These are phyloP conservation scores for Mallotus villosus DNA, from an alignment of 2,797 vertebrate species.

Conservation along the genomic window DNA sequence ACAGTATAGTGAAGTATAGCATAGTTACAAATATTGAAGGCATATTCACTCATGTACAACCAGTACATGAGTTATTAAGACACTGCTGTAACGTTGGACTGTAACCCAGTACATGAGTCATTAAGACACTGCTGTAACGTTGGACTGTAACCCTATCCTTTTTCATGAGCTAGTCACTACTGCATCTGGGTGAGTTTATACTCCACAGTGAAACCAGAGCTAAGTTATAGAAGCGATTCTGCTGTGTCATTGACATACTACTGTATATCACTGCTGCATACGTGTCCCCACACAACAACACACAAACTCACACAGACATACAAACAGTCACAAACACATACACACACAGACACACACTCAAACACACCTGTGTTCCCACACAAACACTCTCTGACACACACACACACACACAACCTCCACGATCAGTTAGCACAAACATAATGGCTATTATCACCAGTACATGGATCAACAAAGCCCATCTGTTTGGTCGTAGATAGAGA, in stretches of 20 bases:
- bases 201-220: not conserved
- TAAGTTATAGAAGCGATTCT: not conserved
- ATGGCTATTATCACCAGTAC: constrained; percentile 48
- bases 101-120: too few species aligned
- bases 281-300: not conserved
- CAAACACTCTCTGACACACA: constrained; percentile 1
- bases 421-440: constrained; percentile 21
- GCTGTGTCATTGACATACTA: too few species aligned
- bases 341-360: not conserved
- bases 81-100: not conserved
- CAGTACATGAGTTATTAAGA: too few species aligned
- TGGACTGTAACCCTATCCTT: constrained; percentile 1
- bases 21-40: not conserved
- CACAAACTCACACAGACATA: not conserved
- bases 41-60: too few species aligned
- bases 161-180: not conserved
- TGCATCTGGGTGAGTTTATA: not conserved
- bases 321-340: not conserved
- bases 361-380: not conserved
- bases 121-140: constrained; percentile 14
- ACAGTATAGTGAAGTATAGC: not conserved
- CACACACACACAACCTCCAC: not conserved
- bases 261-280: too few species aligned
- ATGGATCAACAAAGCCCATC: constrained; percentile 37
- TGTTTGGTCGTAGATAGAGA: constrained; percentile 29